These are phyloP conservation scores for Thalassaphorura encarpata DNA, from an alignment of 1,140 invertebrate species.

Conservation along the genomic window DNA sequence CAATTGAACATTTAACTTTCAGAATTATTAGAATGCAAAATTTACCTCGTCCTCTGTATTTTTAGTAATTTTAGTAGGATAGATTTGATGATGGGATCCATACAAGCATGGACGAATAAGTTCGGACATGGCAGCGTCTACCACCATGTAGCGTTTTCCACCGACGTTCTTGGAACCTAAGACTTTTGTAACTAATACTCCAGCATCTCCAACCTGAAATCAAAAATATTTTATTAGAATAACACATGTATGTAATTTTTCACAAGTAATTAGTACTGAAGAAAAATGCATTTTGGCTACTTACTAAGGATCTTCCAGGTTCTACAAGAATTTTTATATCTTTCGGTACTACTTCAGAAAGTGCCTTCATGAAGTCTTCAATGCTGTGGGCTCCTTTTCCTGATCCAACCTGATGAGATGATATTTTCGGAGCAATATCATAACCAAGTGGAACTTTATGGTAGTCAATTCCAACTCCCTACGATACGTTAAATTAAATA, in stretches of 20 bases:
- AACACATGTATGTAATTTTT: not conserved
- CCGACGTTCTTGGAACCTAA: conserved; percentile 26
- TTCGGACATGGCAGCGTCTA: conserved; percentile 36
- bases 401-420: conserved; percentile 19
- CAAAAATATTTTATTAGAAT: not conserved
- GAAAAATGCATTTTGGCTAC: no score
- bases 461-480: conserved; percentile 40
- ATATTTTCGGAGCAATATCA: no score
- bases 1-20: not conserved
- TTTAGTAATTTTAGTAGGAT: conserved; percentile 22
- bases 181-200: conserved; percentile 39
- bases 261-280: not conserved
- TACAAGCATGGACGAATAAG: conserved; percentile 41
- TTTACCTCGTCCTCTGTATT: not conserved
- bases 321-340: conserved; percentile 38
- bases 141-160: conserved; percentile 30
- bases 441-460: conserved; percentile 10
- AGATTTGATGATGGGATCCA: conserved; percentile 39
- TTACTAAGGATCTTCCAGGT: conserved; percentile 37
- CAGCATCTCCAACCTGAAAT: conserved; percentile 38
- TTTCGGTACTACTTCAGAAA: conserved; percentile 22
- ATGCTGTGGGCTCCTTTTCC: conserved; percentile 26
- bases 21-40: not conserved
- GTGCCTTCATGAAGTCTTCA: conserved; percentile 22
- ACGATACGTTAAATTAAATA: no score